These are phyloP conservation scores for Drosophila conformis DNA, from an alignment of 2,888 invertebrate species.

Conservation along the genomic window DNA sequence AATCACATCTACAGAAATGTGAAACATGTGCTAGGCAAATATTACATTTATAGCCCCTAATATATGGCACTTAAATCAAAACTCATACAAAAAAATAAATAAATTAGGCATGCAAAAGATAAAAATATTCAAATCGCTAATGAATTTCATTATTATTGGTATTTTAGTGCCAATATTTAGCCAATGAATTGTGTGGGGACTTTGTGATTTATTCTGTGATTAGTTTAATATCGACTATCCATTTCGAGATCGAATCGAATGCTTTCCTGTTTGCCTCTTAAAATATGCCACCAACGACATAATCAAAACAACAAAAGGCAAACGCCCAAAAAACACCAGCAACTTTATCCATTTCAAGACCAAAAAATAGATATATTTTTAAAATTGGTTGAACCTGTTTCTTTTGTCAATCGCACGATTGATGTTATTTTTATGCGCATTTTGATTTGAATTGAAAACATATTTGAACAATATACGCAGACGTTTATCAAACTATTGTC, in stretches of 20 bases:
- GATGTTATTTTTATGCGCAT: conserved; percentile 73
- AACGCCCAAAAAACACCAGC: conserved; percentile 36
- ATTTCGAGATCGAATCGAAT: conserved; percentile 22
- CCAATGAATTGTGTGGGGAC: conserved; percentile 11
- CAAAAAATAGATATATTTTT: background rate
- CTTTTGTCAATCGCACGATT: conserved; percentile 56
- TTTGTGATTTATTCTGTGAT: conserved; percentile 57
- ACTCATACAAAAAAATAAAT: conserved; percentile 2
- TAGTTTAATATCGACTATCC: background rate
- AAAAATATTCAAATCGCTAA: conserved; percentile 53
- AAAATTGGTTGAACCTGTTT: conserved; percentile 41
- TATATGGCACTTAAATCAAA: conserved; percentile 72
- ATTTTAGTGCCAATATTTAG: conserved; percentile 47
- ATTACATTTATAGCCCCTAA: conserved; percentile 36
- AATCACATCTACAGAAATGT: conserved; percentile 65
- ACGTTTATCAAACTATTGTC: conserved; percentile 33
- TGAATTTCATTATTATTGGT: conserved; percentile 65
- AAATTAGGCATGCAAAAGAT: conserved; percentile 1
- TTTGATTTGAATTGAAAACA: conserved; percentile 38
- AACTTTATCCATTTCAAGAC: conserved; percentile 26
- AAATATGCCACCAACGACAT: conserved; percentile 39
- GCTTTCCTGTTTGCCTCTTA: conserved; percentile 37
- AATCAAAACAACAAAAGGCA: conserved; percentile 45
- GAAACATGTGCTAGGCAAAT: conserved; percentile 68
- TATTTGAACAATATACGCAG: conserved; percentile 29